These are phyloP conservation scores for Drosophila fuyamai DNA, from an alignment of 1,140 invertebrate species.

Conservation along the genomic window DNA sequence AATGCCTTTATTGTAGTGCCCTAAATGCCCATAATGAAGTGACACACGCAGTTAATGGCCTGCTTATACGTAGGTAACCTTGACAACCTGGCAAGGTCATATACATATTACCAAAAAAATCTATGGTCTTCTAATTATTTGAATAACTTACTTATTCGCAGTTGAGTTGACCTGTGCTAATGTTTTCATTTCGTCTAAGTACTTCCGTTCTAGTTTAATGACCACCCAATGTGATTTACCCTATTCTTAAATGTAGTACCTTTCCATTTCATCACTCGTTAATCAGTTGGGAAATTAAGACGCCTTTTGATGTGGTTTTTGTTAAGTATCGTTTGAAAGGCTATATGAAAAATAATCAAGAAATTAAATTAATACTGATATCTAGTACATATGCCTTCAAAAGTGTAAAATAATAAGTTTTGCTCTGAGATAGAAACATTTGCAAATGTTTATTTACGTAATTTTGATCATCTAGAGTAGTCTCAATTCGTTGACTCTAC, in stretches of 20 bases:
- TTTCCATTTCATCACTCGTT: slow-evolving; percentile 16
- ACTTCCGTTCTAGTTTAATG: slow-evolving; percentile 60
- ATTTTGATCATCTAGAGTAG: slow-evolving; percentile 13
- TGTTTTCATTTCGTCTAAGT: slow-evolving; percentile 64
- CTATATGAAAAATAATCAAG: no score
- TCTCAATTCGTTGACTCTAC: slow-evolving; percentile 3
- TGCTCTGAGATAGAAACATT: no score
- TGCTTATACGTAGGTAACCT: slow-evolving; percentile 44
- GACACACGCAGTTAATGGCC: slow-evolving; percentile 82
- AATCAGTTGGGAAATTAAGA: neutral
- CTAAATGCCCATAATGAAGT: slow-evolving; percentile 81
- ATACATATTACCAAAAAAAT: slow-evolving; percentile 3
- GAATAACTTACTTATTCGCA: slow-evolving; percentile 37
- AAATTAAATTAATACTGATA: neutral
- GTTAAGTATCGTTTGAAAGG: neutral
- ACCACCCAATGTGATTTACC: neutral
- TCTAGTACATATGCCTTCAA: no score
- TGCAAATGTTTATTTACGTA: no score
- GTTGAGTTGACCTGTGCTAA: slow-evolving; percentile 61
- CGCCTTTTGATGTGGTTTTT: slow-evolving; percentile 8
- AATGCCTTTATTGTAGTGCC: slow-evolving; percentile 64
- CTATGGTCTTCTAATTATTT: slow-evolving; percentile 56
- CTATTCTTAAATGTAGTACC: neutral
- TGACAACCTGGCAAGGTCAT: slow-evolving; percentile 63
- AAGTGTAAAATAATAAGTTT: no score